Percentiles rank a stretch among this genome's conserved stretches.
Conservation (phyloP, 92 coral and sea anemone genomes). For the Galaxea fascicularis region DNA sequence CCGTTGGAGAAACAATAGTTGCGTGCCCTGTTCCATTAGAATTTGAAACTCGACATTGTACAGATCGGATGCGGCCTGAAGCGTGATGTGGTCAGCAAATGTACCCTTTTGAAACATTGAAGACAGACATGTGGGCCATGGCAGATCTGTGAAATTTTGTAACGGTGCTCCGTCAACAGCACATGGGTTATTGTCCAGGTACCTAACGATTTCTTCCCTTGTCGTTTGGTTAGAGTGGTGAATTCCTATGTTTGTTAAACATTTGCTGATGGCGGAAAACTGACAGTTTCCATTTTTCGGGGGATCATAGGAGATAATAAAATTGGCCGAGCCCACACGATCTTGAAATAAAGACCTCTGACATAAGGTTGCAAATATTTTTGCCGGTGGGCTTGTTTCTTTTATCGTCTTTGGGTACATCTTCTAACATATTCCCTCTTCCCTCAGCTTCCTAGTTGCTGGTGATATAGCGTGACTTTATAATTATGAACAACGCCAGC, state of each 20-base stretch:
- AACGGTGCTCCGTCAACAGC: too few species aligned
- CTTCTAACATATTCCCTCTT: too few species aligned
- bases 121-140: background rate
- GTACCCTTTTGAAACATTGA: background rate
- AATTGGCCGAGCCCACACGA: background rate
- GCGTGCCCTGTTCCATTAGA: background rate
- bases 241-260: background rate
- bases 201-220: background rate
- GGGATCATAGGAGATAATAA: background rate
- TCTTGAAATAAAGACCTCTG: background rate
- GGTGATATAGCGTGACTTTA: background rate
- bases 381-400: too few species aligned
- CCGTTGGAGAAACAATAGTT: slow-evolving; percentile 1
- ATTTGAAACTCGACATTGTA: slow-evolving; percentile 18
- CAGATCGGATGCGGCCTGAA: slow-evolving; percentile 10
- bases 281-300: background rate
- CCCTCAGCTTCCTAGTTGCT: background rate
- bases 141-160: background rate
- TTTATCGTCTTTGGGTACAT: too few species aligned
- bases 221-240: background rate
- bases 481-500: too few species aligned
- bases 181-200: background rate
- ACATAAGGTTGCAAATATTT: background rate
- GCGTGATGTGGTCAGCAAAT: background rate
- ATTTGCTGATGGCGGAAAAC: background rate